phyloP scores from a whole-genome alignment of 2,797 vertebrate genomes.

The Hyperoplus lanceolatus region DNA sequence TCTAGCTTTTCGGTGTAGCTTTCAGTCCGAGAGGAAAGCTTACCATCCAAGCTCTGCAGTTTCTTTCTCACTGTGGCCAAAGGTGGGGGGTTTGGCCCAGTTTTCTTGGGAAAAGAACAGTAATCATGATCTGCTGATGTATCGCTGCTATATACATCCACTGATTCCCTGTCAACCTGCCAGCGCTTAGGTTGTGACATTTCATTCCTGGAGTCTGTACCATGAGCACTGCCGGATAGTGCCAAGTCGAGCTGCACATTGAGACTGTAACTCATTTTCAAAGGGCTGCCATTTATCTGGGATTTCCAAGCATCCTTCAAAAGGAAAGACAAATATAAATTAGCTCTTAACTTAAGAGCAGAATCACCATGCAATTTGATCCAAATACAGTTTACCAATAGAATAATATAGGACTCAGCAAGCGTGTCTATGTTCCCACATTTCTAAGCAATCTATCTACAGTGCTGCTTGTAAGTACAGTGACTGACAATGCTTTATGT shows the following conservation, averaged over 20 bases:
- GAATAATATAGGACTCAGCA: too few species aligned
- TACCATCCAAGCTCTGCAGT: constrained; percentile 68
- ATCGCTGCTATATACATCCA: constrained; percentile 12
- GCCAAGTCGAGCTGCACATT: constrained; percentile 65
- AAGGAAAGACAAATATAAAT: constrained; percentile 1
- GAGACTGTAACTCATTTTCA: constrained; percentile 82
- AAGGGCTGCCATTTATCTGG: constrained; percentile 79
- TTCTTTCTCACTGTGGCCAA: constrained; percentile 61
- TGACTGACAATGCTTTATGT: too few species aligned
- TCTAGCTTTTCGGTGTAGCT: constrained; percentile 62
- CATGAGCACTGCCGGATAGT: constrained; percentile 13
- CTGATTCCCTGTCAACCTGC: constrained; percentile 6
- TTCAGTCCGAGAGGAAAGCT: constrained; percentile 48
- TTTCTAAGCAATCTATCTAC: too few species aligned
- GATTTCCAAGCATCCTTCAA: constrained; percentile 87
- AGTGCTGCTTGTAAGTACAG: too few species aligned
- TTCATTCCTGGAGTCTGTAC: constrained; percentile 32
- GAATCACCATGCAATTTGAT: too few species aligned
- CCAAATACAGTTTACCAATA: too few species aligned
- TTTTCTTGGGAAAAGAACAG: constrained; percentile 65
- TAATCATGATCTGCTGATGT: constrained; percentile 85
- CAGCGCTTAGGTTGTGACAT: constrained; percentile 16
- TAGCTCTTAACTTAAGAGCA: too few species aligned
- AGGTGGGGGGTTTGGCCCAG: constrained; percentile 17
- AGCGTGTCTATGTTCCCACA: too few species aligned